Evolutionary conservation across 1,140 invertebrate species (phyloP), one percentile per base, ranked within the genome.

Genomic region (Bombus affinis): DNA sequence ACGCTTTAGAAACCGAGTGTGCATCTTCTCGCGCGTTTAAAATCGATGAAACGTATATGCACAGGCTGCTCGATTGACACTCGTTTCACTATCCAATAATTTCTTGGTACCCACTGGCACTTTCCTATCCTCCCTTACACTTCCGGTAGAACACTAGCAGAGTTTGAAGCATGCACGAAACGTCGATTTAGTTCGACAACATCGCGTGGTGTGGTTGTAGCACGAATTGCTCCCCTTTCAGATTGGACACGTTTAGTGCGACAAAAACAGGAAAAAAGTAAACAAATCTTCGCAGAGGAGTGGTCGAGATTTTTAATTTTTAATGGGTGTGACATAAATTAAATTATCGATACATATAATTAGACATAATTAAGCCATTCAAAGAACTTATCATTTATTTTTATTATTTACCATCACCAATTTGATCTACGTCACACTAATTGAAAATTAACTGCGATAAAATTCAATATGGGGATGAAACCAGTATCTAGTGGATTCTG

Each of bases 1-100:
- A 90, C 18, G 70, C 76, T 81, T 89, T 37, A 87, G 57, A 39
- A 79, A 83, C 82, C 71, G 28, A 70, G 79, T 84, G 89, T 90
- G 79, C 86, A 82, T 83, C 71, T n/a, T 39, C 42, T 39, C 66
- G 77, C 73, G 57, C 81, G 59, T 74, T 82, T 71, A 72, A n/a
- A 74, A 22, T 66, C 57, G 44, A 88, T 78, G 13, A 35, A 25
- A 39, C 25, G 25, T 62, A 62, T n/a, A 3, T 39, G 1, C 80
- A 59, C 57, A 57, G 71, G 18, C 32, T 78, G 79, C 75, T 79
- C 66, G 62, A 28, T 25, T 22, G 47, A 37, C 28, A 57, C 44
- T 47, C 47, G 18, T 37, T n/a, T 28, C n/a, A 0, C 42, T 74
- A 25, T 25, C 70, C 10, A 47, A 9, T 74, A 76, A 42, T 28